Evolutionary conservation across 2,113 vertebrate genomes (phyloP).

Genomic region (Tinamus guttatus): DNA sequence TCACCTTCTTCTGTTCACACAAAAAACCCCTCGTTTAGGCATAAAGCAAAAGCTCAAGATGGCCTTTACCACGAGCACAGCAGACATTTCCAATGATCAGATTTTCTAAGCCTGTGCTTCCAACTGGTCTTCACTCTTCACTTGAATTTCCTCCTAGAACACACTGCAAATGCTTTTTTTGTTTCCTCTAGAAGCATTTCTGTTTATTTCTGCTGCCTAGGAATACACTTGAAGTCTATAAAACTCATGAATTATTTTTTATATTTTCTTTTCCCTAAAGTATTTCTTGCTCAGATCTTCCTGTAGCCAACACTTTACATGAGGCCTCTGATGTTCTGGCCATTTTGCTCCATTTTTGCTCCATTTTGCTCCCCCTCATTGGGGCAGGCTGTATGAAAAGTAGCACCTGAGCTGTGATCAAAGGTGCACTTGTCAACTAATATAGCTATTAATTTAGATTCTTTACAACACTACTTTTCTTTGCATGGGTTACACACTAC

Average conservation of each 20-base stretch:
- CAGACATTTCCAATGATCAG: background rate
- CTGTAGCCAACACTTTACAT: background rate
- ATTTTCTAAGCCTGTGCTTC: background rate
- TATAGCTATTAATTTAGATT: background rate
- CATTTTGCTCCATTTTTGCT: no score
- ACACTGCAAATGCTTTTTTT: background rate
- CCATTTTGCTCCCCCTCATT: no score
- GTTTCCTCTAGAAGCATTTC: background rate
- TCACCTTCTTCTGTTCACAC: background rate
- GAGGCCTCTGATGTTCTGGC: background rate
- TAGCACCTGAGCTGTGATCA: background rate
- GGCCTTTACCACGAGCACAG: background rate
- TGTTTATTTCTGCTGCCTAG: background rate
- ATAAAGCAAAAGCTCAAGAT: background rate
- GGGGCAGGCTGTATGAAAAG: fast-evolving
- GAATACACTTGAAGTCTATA: background rate
- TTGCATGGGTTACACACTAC: background rate
- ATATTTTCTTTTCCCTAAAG: background rate
- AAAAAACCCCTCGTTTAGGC: background rate
- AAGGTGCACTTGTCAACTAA: background rate
- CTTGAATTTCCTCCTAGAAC: background rate
- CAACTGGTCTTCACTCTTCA: background rate
- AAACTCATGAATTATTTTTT: background rate
- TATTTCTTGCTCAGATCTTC: background rate
- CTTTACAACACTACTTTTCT: background rate